Conservation (phyloP, 2,888 invertebrate genomes). For the Anorthoa munda region DNA sequence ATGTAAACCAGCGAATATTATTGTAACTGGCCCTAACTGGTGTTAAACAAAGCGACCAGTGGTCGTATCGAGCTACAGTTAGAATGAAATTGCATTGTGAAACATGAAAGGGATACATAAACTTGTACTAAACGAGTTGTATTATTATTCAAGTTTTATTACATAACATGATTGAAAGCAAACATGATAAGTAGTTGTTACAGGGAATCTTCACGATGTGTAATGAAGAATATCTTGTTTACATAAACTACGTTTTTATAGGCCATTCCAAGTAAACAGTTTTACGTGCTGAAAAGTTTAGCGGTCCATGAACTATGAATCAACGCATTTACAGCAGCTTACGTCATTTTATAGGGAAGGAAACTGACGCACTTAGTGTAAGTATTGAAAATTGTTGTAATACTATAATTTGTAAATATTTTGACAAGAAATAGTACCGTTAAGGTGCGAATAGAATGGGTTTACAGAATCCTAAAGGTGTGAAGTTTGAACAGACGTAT, state of each 20-base stretch:
- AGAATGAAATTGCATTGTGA: slow-evolving; percentile 47
- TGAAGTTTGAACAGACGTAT: neutral
- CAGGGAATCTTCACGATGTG: slow-evolving; percentile 27
- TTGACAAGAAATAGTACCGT: neutral
- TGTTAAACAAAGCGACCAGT: slow-evolving; percentile 63
- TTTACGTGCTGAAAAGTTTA: slow-evolving; percentile 35
- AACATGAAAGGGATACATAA: slow-evolving; percentile 41
- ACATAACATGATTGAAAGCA: slow-evolving; percentile 29
- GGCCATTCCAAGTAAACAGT: slow-evolving; percentile 28
- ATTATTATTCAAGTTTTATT: slow-evolving; percentile 13
- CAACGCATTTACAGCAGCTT: slow-evolving; percentile 47
- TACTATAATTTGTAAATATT: slow-evolving; percentile 24
- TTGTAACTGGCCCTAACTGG: slow-evolving; percentile 58
- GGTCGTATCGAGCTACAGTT: slow-evolving; percentile 57
- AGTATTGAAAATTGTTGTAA: slow-evolving; percentile 1
- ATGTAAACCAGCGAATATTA: slow-evolving; percentile 67
- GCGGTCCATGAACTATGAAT: slow-evolving; percentile 51
- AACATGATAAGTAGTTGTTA: slow-evolving; percentile 13
- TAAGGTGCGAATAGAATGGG: neutral
- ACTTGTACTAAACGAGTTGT: slow-evolving; percentile 18
- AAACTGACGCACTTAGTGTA: slow-evolving; percentile 48
- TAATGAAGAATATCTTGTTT: slow-evolving; percentile 29
- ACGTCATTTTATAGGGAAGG: slow-evolving; percentile 59
- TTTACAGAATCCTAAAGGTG: neutral
- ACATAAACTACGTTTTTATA: slow-evolving; percentile 13